These are phyloP conservation scores for Zaprionus lachaisei DNA, from an alignment of 1,140 invertebrate genomes.

Conservation along the genomic window DNA sequence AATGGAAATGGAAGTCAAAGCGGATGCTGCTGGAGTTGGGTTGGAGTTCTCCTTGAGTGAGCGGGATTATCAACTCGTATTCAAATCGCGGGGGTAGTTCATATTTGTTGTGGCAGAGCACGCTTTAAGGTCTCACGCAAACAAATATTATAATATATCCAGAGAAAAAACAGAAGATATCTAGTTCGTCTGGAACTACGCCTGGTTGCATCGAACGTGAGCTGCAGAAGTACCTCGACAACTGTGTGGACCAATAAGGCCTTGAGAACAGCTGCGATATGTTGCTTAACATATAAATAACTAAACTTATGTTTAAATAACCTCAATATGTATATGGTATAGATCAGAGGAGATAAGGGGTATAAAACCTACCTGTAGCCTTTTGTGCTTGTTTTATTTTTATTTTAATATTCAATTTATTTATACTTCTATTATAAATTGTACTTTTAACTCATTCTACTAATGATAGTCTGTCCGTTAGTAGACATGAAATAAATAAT, in stretches of 20 bases:
- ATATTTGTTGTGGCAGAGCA: constrained; percentile 37
- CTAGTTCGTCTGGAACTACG: constrained; percentile 27
- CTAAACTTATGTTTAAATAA: too few relatives aligned
- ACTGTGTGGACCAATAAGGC: background rate
- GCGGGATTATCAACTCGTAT: constrained; percentile 47
- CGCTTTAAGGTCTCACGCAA: constrained; percentile 9
- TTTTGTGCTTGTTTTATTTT: too few relatives aligned
- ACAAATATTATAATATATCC: constrained; percentile 30
- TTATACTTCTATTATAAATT: too few relatives aligned
- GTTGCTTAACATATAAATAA: too few relatives aligned
- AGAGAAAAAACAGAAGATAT: background rate
- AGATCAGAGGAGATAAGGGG: too few relatives aligned
- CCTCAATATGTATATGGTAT: too few relatives aligned
- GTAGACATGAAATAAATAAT: too few relatives aligned
- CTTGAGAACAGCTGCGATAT: constrained; percentile 9
- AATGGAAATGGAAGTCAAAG: constrained; percentile 13
- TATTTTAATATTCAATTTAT: too few relatives aligned
- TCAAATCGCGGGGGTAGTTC: constrained; percentile 25
- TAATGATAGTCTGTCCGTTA: too few relatives aligned
- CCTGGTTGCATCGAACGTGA: constrained; percentile 15
- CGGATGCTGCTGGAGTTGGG: constrained; percentile 17
- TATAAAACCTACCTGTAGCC: too few relatives aligned
- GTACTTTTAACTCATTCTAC: too few relatives aligned
- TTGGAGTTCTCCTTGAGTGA: background rate
- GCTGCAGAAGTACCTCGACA: background rate